Evolutionary conservation across 2,888 invertebrate species (phyloP).

Genomic region (Didymodactylos carnosus): DNA sequence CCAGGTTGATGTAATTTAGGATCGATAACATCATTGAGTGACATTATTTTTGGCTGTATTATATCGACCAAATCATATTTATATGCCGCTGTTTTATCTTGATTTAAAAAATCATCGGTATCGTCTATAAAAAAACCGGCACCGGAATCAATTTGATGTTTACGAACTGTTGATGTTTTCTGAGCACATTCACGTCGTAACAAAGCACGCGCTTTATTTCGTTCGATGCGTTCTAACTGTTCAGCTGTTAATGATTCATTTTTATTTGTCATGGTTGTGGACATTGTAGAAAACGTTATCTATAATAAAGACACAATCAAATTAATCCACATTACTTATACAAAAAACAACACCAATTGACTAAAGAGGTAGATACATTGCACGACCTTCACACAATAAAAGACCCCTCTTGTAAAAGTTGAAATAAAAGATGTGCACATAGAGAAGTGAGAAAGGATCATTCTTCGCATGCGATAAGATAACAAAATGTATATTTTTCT

Average conservation of each 20-base stretch:
- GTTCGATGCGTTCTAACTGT: conserved; percentile 8
- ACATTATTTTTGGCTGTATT: not conserved
- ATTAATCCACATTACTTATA: too few relatives aligned
- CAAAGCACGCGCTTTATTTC: conserved; percentile 4
- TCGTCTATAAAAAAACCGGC: conserved; percentile 13
- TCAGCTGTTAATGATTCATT: not conserved
- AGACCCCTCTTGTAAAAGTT: too few relatives aligned
- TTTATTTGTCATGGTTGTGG: not conserved
- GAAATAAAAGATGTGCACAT: too few relatives aligned
- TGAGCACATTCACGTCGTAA: conserved; percentile 1
- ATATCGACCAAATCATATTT: not conserved
- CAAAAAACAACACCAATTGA: too few relatives aligned
- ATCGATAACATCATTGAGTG: not conserved
- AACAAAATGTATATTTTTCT: too few relatives aligned
- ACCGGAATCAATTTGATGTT: conserved; percentile 4
- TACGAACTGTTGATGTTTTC: not conserved
- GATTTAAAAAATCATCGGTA: conserved; percentile 2
- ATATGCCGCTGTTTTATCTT: not conserved
- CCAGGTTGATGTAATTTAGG: too few relatives aligned
- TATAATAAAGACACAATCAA: too few relatives aligned
- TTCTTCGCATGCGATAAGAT: too few relatives aligned
- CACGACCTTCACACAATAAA: too few relatives aligned
- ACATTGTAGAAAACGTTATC: too few relatives aligned
- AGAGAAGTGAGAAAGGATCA: too few relatives aligned
- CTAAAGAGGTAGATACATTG: too few relatives aligned